A percentile compares a stretch with the other conserved stretches of the same genome.
Evolutionary conservation across 1,140 invertebrate species (phyloP).

Genomic region (Brachionus koreanus): DNA sequence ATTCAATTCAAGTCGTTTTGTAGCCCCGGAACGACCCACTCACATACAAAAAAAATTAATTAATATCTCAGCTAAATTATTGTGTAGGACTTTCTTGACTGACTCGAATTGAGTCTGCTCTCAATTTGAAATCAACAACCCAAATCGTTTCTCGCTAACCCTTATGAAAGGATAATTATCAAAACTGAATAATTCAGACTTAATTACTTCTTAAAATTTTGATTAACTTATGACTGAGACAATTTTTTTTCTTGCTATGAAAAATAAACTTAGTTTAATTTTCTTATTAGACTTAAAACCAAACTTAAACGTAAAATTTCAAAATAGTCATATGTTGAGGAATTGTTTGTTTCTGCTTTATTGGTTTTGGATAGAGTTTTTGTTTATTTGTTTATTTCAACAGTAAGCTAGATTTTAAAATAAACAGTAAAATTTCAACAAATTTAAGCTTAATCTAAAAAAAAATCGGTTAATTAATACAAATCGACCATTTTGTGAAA

Average conservation of each 20-base stretch:
- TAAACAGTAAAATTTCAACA: background rate
- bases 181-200: background rate
- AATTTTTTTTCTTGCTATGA: background rate
- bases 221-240: background rate
- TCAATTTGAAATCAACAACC: background rate
- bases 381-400: background rate
- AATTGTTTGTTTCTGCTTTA: too few species aligned
- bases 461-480: background rate
- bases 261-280: too few species aligned
- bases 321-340: too few species aligned
- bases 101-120: background rate
- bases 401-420: background rate
- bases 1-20: background rate
- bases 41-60: constrained; percentile 12
- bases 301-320: too few species aligned
- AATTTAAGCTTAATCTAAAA: background rate
- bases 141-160: background rate
- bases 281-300: too few species aligned
- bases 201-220: background rate
- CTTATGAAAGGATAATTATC: background rate
- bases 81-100: background rate
- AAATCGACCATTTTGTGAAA: background rate
- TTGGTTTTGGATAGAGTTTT: background rate
- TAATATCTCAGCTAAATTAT: constrained; percentile 5
- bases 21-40: background rate